Evolutionary conservation across 2,888 invertebrate species (phyloP), one percentile per base, ranked within the genome.

Genomic region (Nemotelus nigrinus): DNA sequence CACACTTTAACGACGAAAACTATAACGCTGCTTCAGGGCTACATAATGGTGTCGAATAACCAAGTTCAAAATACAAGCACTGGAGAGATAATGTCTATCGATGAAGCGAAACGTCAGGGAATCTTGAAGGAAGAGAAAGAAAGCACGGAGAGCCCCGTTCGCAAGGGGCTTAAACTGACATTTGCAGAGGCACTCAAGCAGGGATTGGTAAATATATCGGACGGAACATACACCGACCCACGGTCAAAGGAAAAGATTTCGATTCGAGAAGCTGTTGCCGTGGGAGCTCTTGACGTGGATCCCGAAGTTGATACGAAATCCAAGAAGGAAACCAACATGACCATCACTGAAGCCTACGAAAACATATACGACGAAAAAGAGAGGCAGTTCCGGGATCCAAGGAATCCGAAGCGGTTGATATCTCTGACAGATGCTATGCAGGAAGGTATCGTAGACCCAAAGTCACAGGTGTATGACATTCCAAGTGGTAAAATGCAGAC

Each of bases 1-100:
- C 94, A 94, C 82, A 94, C 93, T 1, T 90, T 94, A 3, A 94
- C 93, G 2, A 94, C 94, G 0, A 93, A 92, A 86, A 93, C 93
- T 81, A 90, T 95, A 79, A 93, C 93, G 83, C 86, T 95, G 50
- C 86, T 92, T 80, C 89, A 93, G 43, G 94, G 94, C 50, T 94
- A 93, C 82, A 90, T 91, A 5, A 85, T 94, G 72, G 85, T 93
- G 3, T 93, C 90, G 79, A 90, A 92, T 67, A 90, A 90, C 83
- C 91, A 94, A 86, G 91, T 95, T 2, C 90, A 92, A 84, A 92
- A 94, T 85, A 87, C 90, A 0, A 89, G 89, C 82, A 94, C 94
- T 0, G 94, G 94, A 10, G 92, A 94, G 86, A 88, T 93, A 2
- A 90, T 94, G 78, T 88, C 93, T 0, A 89, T 96, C 63, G 92